phyloP scores from a whole-genome alignment of 2,113 vertebrate genomes.

The Macrotus californicus region DNA sequence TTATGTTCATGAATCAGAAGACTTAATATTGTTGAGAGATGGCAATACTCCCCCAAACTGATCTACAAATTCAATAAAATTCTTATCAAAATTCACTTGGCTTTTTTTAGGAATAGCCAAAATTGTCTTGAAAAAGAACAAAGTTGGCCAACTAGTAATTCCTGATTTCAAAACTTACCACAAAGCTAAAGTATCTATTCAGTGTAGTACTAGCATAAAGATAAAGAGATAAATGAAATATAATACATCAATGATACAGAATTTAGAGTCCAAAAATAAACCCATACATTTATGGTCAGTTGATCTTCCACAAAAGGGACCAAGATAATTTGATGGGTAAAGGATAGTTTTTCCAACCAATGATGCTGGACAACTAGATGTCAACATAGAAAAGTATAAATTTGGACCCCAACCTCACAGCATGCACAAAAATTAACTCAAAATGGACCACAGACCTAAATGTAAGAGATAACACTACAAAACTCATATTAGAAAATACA shows the following conservation, averaged over 20 bases:
- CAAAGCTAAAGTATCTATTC: not conserved
- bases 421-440: not conserved
- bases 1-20: not conserved
- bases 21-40: not conserved
- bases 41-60: not conserved
- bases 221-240: not conserved
- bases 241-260: not conserved
- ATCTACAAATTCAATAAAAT: not conserved
- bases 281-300: not conserved
- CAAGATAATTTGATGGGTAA: not conserved
- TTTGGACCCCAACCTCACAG: not conserved
- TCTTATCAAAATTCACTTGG: not conserved
- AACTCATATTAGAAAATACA: not conserved
- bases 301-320: not conserved
- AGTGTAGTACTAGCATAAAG: not conserved
- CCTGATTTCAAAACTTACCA: not conserved
- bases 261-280: slow-evolving; percentile 7
- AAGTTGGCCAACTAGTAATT: not conserved
- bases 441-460: not conserved
- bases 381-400: not conserved
- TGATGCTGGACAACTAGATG: not conserved
- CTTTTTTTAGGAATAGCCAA: not conserved
- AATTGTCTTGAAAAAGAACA: not conserved
- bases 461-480: not conserved
- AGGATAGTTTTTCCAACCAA: not conserved